Conservation (phyloP, 2,113 vertebrate species). For the Coptodon bakossiorum region DNA sequence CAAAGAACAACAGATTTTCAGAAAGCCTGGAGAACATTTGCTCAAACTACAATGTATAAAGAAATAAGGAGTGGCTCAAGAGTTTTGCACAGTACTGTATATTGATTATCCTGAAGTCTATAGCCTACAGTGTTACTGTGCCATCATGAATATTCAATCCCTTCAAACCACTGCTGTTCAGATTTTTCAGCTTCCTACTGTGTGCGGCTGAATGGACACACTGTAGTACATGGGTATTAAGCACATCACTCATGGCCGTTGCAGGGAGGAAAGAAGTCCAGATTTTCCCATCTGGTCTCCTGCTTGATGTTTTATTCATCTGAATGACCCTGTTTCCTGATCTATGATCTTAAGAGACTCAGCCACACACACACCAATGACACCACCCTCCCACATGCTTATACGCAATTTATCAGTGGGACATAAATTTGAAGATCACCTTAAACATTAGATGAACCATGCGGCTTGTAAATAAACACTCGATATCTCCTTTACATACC, state of each 20-base stretch:
- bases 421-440: neutral
- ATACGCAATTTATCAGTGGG: neutral
- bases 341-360: neutral
- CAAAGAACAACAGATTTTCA: neutral
- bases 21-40: neutral
- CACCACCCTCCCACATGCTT: neutral
- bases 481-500: neutral
- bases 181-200: neutral
- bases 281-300: conserved; percentile 21
- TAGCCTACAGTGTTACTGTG: neutral
- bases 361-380: neutral
- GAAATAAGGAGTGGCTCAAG: neutral
- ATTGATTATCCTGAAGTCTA: neutral
- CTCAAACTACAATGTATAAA: neutral
- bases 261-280: neutral
- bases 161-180: neutral
- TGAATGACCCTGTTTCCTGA: conserved; percentile 10
- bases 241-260: neutral
- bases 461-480: neutral
- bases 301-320: conserved; percentile 28
- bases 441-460: neutral
- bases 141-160: neutral
- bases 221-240: neutral
- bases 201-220: neutral
- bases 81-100: neutral